phyloP scores from a whole-genome alignment of 2,113 vertebrate species.

The Hemiprocne comata region DNA sequence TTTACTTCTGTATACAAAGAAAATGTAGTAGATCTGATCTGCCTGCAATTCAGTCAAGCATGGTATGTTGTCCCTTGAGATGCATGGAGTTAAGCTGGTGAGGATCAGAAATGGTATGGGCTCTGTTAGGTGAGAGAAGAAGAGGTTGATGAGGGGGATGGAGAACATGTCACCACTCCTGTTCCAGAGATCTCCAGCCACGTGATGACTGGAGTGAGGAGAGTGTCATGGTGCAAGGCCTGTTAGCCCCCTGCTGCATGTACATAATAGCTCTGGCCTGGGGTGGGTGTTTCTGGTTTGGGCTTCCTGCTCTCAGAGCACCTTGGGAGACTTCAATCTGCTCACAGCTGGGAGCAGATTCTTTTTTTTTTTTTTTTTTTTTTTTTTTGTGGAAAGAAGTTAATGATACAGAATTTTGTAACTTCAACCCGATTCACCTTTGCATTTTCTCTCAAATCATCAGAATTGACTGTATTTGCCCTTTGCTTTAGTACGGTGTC shows the following conservation, averaged over 20 bases:
- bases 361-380: too few relatives aligned
- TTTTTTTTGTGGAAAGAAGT: neutral
- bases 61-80: neutral
- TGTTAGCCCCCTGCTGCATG: accelerated
- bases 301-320: neutral
- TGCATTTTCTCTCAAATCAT: neutral
- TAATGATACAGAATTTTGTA: neutral
- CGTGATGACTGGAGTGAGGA: neutral
- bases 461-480: neutral
- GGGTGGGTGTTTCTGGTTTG: neutral
- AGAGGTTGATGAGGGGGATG: neutral
- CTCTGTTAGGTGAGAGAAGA: neutral
- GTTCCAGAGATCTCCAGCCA: neutral
- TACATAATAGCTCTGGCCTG: neutral
- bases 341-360: neutral
- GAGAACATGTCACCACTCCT: neutral
- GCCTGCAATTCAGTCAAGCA: neutral
- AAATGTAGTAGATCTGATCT: neutral
- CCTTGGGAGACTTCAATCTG: neutral
- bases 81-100: neutral
- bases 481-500: neutral
- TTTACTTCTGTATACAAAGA: neutral
- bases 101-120: neutral
- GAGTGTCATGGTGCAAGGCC: accelerated
- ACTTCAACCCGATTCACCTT: neutral